Evolutionary conservation across 2,888 invertebrate species (phyloP), one percentile per base, ranked within the genome.

Genomic region (Leptinotarsa peninsularis): DNA sequence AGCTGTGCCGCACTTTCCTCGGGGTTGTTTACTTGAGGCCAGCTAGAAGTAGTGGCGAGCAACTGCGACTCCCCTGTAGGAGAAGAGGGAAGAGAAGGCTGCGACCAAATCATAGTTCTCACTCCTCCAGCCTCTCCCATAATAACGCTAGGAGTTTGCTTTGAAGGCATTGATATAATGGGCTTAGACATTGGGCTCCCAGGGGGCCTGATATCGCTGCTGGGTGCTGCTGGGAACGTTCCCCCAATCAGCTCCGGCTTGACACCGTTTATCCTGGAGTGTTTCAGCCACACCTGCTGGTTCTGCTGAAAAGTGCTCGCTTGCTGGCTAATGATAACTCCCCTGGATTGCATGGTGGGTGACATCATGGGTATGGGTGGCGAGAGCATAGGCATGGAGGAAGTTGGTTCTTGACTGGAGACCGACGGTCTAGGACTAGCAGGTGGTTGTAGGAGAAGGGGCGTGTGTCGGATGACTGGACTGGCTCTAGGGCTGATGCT

Each of bases 121-220:
- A 97, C 96, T 60, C 96, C 95, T 72, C 96, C 97, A 56, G 96
- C 95, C 88, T 97, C 96, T 68, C 96, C 96, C 96, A 97, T 96
- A 81, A 97, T 95, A 79, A 96, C 96, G 67, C 96, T 95, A 49
- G 97, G 96, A 70, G 96, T 91, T 75, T 91, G 90, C 80, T 94
- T 84, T 88, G 93, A 85, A 89, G 91, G 83, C 73, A 81, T 73
- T 68, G 78, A 78, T 27, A 79, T 74, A 50, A 70, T 66, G 15
- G 74, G 60, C 56, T 79, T 72, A 23, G 81, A 75, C 77, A 82
- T 76, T 14, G 83, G 81, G 79, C 89, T 82, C 2, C 79, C 71
- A 17, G 82, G 82, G 86, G 85, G 82, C 80, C 83, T 89, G 71
- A 85, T 79, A 43, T 87, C 74, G 17, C 50, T 49, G 43, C 21